Evolutionary conservation across 2,888 invertebrate genomes (phyloP).

Genomic region (Homarus gammarus): DNA sequence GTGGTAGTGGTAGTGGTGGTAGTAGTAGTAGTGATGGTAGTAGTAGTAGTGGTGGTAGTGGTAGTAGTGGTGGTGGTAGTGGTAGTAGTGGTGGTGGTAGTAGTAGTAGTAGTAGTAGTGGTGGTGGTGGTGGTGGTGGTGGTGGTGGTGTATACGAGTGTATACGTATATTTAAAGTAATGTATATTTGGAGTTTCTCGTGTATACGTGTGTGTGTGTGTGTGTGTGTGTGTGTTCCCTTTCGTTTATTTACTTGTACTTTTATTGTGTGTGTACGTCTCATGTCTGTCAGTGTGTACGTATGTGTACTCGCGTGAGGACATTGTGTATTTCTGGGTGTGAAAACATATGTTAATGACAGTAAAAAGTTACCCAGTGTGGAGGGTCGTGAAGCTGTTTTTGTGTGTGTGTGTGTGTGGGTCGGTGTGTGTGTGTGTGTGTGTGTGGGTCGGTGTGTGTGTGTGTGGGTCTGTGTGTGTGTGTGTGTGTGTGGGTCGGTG

Average conservation of each 20-base stretch:
- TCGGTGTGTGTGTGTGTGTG: conserved; percentile 3
- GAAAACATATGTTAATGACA: too few relatives aligned
- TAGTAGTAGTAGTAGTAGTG: not conserved
- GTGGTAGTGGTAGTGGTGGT: too few relatives aligned
- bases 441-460: not conserved
- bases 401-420: not conserved
- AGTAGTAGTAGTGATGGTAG: too few relatives aligned
- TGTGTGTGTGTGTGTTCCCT: conserved; percentile 21
- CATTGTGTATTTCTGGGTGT: too few relatives aligned
- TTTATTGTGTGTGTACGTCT: too few relatives aligned
- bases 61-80: too few relatives aligned
- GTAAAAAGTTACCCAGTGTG: too few relatives aligned
- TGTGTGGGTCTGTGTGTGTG: not conserved
- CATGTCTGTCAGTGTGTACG: not conserved
- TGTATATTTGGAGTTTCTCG: too few relatives aligned
- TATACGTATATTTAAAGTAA: not conserved
- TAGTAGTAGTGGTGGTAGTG: too few relatives aligned
- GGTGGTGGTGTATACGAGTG: not conserved
- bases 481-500: conserved; percentile 6
- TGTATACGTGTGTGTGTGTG: conserved; percentile 16
- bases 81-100: too few relatives aligned
- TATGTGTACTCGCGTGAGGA: not conserved
- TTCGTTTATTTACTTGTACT: too few relatives aligned
- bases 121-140: not conserved
- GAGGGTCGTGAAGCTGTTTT: too few relatives aligned